Conservation (phyloP, 2,797 vertebrate genomes). For the Clamator glandarius region DNA sequence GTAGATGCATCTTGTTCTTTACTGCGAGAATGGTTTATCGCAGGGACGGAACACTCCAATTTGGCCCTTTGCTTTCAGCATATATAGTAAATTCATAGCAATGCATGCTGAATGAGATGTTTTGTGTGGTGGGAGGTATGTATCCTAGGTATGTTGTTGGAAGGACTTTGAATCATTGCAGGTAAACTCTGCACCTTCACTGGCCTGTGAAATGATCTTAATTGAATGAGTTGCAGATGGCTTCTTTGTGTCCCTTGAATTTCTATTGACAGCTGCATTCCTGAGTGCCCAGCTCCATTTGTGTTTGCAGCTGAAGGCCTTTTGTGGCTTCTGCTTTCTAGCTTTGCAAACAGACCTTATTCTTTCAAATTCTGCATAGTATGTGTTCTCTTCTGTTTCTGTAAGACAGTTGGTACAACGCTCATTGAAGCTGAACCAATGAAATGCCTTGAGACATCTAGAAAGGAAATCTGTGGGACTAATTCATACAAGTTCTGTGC, state of each 20-base stretch:
- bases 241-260: background rate
- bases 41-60: background rate
- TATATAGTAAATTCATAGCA: background rate
- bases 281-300: background rate
- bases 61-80: background rate
- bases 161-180: background rate
- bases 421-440: background rate
- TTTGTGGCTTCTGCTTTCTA: background rate
- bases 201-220: background rate
- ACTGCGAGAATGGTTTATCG: background rate
- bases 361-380: conserved; percentile 19
- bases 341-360: background rate
- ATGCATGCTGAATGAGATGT: background rate
- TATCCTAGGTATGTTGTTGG: background rate
- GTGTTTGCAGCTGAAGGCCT: conserved; percentile 4
- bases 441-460: background rate
- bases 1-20: background rate
- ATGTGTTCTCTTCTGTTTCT: background rate
- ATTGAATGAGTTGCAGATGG: background rate
- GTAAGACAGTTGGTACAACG: background rate
- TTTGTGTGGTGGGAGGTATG: fast-evolving
- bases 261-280: conserved; percentile 24
- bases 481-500: background rate
- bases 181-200: background rate
- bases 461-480: background rate